A percentile compares a stretch with the other conserved stretches of the same genome.
Evolutionary conservation across 2,888 invertebrate species (phyloP).

Genomic region (Parnassius apollo): DNA sequence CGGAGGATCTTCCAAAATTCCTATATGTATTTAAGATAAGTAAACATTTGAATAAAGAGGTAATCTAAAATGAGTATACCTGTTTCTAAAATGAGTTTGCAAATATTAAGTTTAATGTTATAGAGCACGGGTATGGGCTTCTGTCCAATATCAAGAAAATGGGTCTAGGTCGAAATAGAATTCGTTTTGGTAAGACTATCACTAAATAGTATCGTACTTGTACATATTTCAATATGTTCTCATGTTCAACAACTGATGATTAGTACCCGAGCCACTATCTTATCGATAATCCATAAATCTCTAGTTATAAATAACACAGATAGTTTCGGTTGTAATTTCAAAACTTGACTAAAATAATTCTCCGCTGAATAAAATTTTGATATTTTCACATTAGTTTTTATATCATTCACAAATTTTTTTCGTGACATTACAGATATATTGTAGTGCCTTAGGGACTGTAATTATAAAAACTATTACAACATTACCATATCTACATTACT

Average conservation of each 20-base stretch:
- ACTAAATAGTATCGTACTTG: background rate
- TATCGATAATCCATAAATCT: conserved; percentile 18
- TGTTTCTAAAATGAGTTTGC: conserved; percentile 13
- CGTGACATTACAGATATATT: background rate
- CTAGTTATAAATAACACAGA: conserved; percentile 19
- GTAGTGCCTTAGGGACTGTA: too few species aligned
- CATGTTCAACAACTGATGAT: conserved; percentile 14
- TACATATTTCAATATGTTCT: conserved; percentile 10
- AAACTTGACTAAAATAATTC: conserved; percentile 21
- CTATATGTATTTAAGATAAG: too few species aligned
- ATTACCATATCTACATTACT: background rate
- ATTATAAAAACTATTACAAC: background rate
- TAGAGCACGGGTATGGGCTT: conserved; percentile 10
- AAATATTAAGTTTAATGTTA: conserved; percentile 1
- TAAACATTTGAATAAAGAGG: too few species aligned
- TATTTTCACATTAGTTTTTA: conserved; percentile 29
- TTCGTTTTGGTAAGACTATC: conserved; percentile 3
- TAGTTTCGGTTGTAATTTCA: conserved; percentile 16
- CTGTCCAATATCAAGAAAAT: conserved; percentile 21
- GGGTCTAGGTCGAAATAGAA: conserved; percentile 22
- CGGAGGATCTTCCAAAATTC: too few species aligned
- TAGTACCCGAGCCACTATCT: conserved; percentile 12
- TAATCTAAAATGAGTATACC: too few species aligned
- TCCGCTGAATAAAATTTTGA: background rate
- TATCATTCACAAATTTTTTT: conserved; percentile 1